phyloP scores from a whole-genome alignment of 1,140 invertebrate species.

The Aphaenogaster ashmeadi region DNA sequence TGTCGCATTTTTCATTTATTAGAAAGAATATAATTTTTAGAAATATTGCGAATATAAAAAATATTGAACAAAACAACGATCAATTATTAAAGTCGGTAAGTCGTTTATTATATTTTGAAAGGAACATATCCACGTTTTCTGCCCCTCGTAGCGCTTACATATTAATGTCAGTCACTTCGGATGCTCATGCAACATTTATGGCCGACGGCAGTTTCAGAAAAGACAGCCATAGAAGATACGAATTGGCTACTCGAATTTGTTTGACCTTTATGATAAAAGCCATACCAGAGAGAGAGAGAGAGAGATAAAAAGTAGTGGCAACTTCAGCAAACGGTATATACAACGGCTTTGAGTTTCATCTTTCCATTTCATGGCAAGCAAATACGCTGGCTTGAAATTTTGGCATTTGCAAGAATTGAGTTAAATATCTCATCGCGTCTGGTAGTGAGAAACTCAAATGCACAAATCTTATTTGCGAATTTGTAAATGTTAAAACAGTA shows the following conservation, averaged over 20 bases:
- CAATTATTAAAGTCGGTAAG: neutral
- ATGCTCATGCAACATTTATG: slow-evolving; percentile 51
- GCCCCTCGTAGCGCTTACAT: slow-evolving; percentile 21
- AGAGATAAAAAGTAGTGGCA: slow-evolving; percentile 31
- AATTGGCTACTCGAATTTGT: slow-evolving; percentile 45
- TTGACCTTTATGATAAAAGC: slow-evolving; percentile 55
- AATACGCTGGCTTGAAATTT: slow-evolving; percentile 9
- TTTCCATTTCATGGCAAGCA: slow-evolving; percentile 20
- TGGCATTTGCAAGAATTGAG: neutral
- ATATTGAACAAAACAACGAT: neutral
- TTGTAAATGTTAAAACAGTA: neutral
- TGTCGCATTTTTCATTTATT: neutral
- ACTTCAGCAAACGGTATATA: slow-evolving; percentile 48
- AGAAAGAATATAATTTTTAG: neutral
- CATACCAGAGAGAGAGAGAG: neutral
- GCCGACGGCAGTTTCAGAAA: slow-evolving; percentile 35
- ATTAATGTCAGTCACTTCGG: slow-evolving; percentile 54
- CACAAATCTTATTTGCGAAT: neutral
- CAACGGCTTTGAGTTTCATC: slow-evolving; percentile 25
- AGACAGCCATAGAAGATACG: slow-evolving; percentile 41
- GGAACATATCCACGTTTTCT: neutral
- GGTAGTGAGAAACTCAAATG: neutral
- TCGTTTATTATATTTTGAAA: slow-evolving; percentile 15
- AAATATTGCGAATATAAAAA: slow-evolving; percentile 4
- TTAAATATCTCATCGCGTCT: neutral